A percentile compares a stretch with the other conserved stretches of the same genome.
phyloP scores from a whole-genome alignment of 2,888 invertebrate genomes.

The Chromoteleia sp. region DNA sequence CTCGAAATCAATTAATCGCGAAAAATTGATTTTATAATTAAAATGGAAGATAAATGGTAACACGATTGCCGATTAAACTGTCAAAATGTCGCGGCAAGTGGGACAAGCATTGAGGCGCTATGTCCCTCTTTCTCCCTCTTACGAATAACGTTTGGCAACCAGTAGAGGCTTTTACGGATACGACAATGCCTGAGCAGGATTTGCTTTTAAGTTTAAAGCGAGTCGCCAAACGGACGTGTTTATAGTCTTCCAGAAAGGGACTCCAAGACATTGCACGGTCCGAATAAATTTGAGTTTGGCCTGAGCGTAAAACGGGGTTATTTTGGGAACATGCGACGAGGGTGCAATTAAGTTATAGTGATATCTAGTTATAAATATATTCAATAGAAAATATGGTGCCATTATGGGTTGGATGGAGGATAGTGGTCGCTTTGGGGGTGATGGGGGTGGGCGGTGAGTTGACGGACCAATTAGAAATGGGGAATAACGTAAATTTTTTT shows the following conservation, averaged over 20 bases:
- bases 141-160: slow-evolving; percentile 56
- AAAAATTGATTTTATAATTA: too few species aligned
- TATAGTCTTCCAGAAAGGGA: slow-evolving; percentile 51
- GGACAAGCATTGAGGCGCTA: slow-evolving; percentile 38
- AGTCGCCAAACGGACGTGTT: slow-evolving; percentile 61
- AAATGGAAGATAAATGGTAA: background rate
- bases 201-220: slow-evolving; percentile 70
- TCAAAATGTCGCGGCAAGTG: slow-evolving; percentile 52
- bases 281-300: background rate
- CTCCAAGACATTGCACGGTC: background rate
- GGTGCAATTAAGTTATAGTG: slow-evolving; percentile 1
- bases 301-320: background rate
- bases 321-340: slow-evolving; percentile 25
- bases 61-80: slow-evolving; percentile 37
- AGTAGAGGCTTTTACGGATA: slow-evolving; percentile 61
- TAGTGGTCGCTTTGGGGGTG: slow-evolving; percentile 22
- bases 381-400: slow-evolving; percentile 31
- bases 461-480: slow-evolving; percentile 4
- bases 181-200: slow-evolving; percentile 59
- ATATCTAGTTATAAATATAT: slow-evolving; percentile 21
- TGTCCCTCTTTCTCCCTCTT: slow-evolving; percentile 45
- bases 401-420: slow-evolving; percentile 1
- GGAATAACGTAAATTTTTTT: slow-evolving; percentile 18
- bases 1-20: background rate
- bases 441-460: slow-evolving; percentile 17